phyloP scores from a whole-genome alignment of 2,888 invertebrate species.

The Macrophya alboannulata region DNA sequence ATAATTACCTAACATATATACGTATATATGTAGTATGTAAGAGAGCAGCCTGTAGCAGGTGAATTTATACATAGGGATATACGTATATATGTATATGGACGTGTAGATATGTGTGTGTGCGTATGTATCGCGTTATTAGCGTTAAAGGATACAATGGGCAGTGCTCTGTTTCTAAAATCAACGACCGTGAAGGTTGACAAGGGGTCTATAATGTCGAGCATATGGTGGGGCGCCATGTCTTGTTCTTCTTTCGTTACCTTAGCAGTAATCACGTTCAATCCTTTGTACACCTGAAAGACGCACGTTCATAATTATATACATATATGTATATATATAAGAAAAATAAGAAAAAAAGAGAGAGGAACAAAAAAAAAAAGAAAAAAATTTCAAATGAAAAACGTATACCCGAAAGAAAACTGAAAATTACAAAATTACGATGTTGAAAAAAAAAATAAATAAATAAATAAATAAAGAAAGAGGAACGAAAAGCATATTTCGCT shows the following conservation, averaged over 20 bases:
- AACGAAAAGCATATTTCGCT: too few relatives aligned
- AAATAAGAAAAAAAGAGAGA: constrained; percentile 5
- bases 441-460: too few relatives aligned
- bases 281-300: constrained; percentile 94
- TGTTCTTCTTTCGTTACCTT: constrained; percentile 94
- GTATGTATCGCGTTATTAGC: neutral
- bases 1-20: neutral
- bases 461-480: too few relatives aligned
- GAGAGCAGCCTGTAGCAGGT: neutral
- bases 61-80: neutral
- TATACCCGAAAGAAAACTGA: neutral
- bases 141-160: constrained; percentile 91
- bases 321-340: neutral
- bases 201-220: constrained; percentile 93
- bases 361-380: neutral
- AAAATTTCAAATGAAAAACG: neutral
- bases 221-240: constrained; percentile 90
- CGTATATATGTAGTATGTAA: too few relatives aligned
- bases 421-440: too few relatives aligned
- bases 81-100: neutral
- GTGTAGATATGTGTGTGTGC: neutral
- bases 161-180: constrained; percentile 90
- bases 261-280: constrained; percentile 95
- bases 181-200: constrained; percentile 90
- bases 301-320: neutral